A percentile compares a stretch with the other conserved stretches of the same genome.
These are phyloP conservation scores for Drosophila phalerata DNA, from an alignment of 2,888 invertebrate species.

Conservation along the genomic window DNA sequence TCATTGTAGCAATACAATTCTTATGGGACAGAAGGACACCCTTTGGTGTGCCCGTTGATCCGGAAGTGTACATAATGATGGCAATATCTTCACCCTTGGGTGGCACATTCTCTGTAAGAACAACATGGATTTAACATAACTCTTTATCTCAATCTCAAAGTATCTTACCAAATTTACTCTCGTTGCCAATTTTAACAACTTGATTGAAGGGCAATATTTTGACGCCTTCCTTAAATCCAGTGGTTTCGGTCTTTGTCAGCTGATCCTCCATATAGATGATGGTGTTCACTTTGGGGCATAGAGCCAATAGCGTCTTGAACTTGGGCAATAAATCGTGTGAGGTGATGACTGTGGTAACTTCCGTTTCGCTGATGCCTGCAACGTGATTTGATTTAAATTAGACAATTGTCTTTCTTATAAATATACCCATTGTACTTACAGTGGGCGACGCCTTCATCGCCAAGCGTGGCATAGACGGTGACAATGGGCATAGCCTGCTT, in stretches of 20 bases:
- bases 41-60: constrained; percentile 98
- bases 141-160: neutral
- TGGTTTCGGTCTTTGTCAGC: constrained; percentile 89
- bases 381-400: neutral
- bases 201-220: constrained; percentile 91
- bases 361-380: constrained; percentile 94
- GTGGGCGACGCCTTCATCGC: constrained; percentile 98
- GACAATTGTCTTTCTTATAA: neutral
- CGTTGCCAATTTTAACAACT: constrained; percentile 87
- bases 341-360: constrained; percentile 96
- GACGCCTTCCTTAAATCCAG: constrained; percentile 91
- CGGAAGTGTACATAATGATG: constrained; percentile 99
- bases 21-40: constrained; percentile 94
- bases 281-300: constrained; percentile 91
- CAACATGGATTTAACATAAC: neutral
- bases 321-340: constrained; percentile 96
- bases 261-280: constrained; percentile 96
- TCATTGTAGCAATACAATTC: constrained; percentile 92
- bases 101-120: constrained; percentile 86
- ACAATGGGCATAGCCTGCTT: constrained; percentile 97
- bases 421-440: constrained; percentile 86
- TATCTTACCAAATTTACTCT: constrained; percentile 86
- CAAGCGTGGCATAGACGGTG: constrained; percentile 98
- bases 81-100: constrained; percentile 93
- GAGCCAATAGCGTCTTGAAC: constrained; percentile 91